A percentile compares a stretch with the other conserved stretches of the same genome.
Evolutionary conservation across 2,113 vertebrate species (phyloP).

Genomic region (Paedocypris sp.): DNA sequence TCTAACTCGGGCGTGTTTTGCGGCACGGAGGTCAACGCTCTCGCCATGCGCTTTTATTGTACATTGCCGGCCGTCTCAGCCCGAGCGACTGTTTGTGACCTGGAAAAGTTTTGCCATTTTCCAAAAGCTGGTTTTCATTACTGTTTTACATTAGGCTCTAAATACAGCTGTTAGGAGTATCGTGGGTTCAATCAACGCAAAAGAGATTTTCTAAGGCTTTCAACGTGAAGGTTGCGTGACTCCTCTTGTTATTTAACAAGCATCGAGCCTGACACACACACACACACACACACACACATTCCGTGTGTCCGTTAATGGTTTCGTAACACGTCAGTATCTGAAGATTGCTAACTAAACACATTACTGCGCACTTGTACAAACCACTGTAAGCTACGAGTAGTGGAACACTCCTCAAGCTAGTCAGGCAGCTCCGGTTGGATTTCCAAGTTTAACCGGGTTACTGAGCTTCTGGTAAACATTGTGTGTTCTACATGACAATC

Average conservation of each 20-base stretch:
- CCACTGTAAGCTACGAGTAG: not conserved
- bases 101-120: slow-evolving; percentile 10
- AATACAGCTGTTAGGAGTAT: slow-evolving; percentile 42
- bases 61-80: not conserved
- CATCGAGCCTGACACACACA: slow-evolving; percentile 6
- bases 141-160: slow-evolving; percentile 23
- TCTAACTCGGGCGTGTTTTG: no score
- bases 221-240: slow-evolving; percentile 37
- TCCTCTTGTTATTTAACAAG: slow-evolving; percentile 30
- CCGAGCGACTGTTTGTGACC: slow-evolving; percentile 1
- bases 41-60: not conserved
- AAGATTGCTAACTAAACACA: slow-evolving; percentile 22
- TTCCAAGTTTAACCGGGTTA: no score
- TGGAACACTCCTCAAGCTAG: not conserved
- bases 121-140: slow-evolving; percentile 22
- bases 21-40: no score
- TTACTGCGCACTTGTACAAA: slow-evolving; percentile 5
- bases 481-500: no score
- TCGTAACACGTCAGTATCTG: slow-evolving; percentile 21
- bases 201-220: slow-evolving; percentile 33
- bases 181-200: slow-evolving; percentile 35
- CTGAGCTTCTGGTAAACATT: no score
- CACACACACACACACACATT: slow-evolving; percentile 4
- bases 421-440: no score
- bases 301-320: slow-evolving; percentile 21